phyloP scores from a whole-genome alignment of 2,797 vertebrate species.

The Anguilla pacifica region DNA sequence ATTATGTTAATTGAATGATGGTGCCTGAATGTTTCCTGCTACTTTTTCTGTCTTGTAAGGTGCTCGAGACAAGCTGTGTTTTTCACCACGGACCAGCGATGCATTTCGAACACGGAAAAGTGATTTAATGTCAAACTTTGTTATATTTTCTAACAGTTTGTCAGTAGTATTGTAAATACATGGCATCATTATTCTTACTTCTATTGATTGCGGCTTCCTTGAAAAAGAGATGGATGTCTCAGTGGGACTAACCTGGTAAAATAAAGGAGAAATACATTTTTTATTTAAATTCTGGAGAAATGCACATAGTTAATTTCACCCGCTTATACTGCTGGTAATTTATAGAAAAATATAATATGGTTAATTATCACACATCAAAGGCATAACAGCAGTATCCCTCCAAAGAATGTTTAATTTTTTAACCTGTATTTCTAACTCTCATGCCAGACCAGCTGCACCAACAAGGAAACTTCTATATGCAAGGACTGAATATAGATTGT shows the following conservation, averaged over 20 bases:
- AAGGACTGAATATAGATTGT: background rate
- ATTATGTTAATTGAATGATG: background rate
- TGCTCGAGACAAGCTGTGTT: background rate
- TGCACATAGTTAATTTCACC: background rate
- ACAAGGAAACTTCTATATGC: background rate
- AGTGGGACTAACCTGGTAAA: too few species aligned
- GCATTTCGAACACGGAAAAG: background rate
- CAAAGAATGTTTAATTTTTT: background rate
- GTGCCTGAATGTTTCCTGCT: background rate
- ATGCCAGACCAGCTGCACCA: background rate
- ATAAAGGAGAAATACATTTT: background rate
- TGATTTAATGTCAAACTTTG: background rate
- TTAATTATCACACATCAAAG: background rate
- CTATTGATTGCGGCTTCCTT: too few species aligned
- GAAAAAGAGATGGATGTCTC: too few species aligned
- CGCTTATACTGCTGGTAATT: background rate
- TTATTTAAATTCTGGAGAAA: background rate
- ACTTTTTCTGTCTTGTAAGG: background rate
- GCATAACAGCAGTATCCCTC: background rate
- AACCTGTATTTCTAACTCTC: background rate
- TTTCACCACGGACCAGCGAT: background rate
- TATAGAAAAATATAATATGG: background rate
- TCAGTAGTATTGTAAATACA: background rate
- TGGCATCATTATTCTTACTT: background rate
- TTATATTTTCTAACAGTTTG: background rate